Base-by-base conservation (phyloP, 2,888 invertebrate genomes). In the Arge pagana region DNA sequence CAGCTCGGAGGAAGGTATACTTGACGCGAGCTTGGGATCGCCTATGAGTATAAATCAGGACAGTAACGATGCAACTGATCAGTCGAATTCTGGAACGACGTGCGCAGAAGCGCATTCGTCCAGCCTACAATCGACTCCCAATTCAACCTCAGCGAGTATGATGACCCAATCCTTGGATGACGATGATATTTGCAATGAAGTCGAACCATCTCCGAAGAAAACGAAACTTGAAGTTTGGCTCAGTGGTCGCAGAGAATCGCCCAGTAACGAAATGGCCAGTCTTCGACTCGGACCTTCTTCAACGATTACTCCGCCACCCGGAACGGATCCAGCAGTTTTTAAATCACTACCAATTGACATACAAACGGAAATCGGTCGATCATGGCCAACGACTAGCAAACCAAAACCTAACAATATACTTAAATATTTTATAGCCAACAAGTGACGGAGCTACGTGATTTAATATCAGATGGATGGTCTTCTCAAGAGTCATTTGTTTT, bases 191-290 rank as follows among this genome's bases (percentile, higher is more conserved):
- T 51, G 67, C 8, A 67, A 60, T 10, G 89, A 89, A 75, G 79
- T 85, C 3, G 89, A 88, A 67, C 89, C 89, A 1, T 85, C 87
- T 3, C 86, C 88, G n/a, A 89, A 90, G 74, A 89, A 89, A 71
- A 84, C 83, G 37, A 80, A 78, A 62, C 64, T 77, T 5, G 79
- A 78, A 5, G 66, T 81, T 21, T 75, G 82, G 54, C 73, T 82
- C n/a, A 77, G 77, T 16, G 82, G 81, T 50, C 76, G 81, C 33
- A 77, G 80, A 41, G 74, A 72, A 51, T 72, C 74, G 3, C 74
- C 74, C 3, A 74, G 74, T 52, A 74, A 69, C 42, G 74, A 74
- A 58, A 74, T 74, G 74, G 74, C 74, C 3, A 66, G 67, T 50
- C 62, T 74, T 13, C 66, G 71, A 54, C 63, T 74, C 41, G 69